Evolutionary conservation across 1,140 invertebrate genomes (phyloP).

Genomic region (Bombyx mandarina): DNA sequence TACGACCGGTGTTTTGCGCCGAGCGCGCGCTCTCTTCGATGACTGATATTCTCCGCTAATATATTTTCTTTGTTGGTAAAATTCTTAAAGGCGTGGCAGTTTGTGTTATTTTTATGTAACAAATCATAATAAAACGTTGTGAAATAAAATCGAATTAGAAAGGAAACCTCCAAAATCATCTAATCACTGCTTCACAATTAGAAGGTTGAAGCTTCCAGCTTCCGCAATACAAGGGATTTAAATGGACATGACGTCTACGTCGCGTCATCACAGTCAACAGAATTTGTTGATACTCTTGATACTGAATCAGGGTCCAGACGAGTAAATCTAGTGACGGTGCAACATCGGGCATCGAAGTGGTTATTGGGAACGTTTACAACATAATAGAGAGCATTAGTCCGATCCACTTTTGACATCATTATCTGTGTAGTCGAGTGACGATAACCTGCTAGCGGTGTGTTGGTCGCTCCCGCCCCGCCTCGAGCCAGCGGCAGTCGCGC

Average conservation of each 20-base stretch:
- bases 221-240: too few species aligned
- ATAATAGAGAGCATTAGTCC: slow-evolving; percentile 67
- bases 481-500: slow-evolving; percentile 46
- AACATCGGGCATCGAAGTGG: slow-evolving; percentile 4
- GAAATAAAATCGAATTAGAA: too few species aligned
- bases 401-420: slow-evolving; percentile 70
- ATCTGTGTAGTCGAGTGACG: slow-evolving; percentile 61
- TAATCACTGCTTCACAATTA: too few species aligned
- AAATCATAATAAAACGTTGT: too few species aligned
- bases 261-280: too few species aligned
- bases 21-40: slow-evolving; percentile 44
- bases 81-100: slow-evolving; percentile 29
- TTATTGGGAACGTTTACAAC: slow-evolving; percentile 57
- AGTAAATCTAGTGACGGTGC: slow-evolving; percentile 1
- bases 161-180: too few species aligned
- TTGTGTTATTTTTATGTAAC: too few species aligned
- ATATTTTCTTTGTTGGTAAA: slow-evolving; percentile 43
- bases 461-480: slow-evolving; percentile 49
- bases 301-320: neutral
- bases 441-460: slow-evolving; percentile 55
- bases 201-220: too few species aligned
- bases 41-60: slow-evolving; percentile 45
- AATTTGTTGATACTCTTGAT: too few species aligned
- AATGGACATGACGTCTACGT: too few species aligned
- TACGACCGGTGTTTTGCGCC: slow-evolving; percentile 44